Evolutionary conservation across 2,797 vertebrate species (phyloP), one percentile per base, ranked within the genome.

Genomic region (Muscicapa striata): DNA sequence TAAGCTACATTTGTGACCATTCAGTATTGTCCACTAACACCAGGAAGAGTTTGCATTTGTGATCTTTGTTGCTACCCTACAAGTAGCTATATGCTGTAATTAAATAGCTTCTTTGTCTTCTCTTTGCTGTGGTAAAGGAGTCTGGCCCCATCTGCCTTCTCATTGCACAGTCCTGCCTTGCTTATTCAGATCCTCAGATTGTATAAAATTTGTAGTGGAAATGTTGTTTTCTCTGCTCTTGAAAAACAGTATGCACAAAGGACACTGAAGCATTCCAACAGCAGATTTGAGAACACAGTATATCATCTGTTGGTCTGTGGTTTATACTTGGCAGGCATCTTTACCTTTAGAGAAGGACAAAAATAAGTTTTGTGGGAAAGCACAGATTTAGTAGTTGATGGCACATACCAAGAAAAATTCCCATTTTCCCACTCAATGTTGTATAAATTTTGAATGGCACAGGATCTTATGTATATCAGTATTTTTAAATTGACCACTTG

Each of bases 271-370:
- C 58, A 32, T 92, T 92, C 74, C 66, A 86, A 1, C 54, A 64
- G 46, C n/a, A 55, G 61, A 36, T 72, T 82, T 77, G 64, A 61
- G 87, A 87, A 64, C 74, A 87, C 45, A 63, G 1, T 69, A 15
- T 89, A 70, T 90, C 46, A 63, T 90, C 36, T 90, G 48, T 82
- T 70, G 36, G n/a, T 89, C 67, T 59, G 67, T 82, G 89, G 59
- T 78, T 92, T 95, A 27, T 62, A 32, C 57, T 89, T 94, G 91
- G 84, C 84, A 79, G 76, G 12, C 59, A 61, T 79, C 48, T 21
- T 87, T 90, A 59, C 30, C 69, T 63, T 75, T 70, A 74, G 61
- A 67, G 92, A 87, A 74, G 67, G 87, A 83, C 6, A 3, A 87
- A 94, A 92, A 70, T 84, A 84, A 67, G 26, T 79, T 94, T 87